Evolutionary conservation across 2,888 invertebrate species (phyloP).

Genomic region (Trissolcus brochymenae): DNA sequence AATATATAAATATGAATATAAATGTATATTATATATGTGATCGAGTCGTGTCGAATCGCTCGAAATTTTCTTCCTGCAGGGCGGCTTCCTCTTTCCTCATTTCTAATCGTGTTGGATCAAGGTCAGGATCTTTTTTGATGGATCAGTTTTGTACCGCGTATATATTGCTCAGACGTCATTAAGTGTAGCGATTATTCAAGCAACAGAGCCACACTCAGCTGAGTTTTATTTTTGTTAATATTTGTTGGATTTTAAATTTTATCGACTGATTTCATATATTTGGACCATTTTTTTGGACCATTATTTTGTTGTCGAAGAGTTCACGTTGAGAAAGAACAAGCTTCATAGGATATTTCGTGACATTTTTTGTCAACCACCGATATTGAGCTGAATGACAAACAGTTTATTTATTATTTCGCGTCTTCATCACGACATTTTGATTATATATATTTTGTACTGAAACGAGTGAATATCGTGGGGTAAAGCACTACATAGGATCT

Average conservation of each 20-base stretch:
- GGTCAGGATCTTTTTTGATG: constrained; percentile 25
- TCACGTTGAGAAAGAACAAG: background rate
- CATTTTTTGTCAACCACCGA: constrained; percentile 6
- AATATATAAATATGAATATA: constrained; percentile 62
- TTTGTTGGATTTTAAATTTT: constrained; percentile 52
- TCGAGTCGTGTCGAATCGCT: constrained; percentile 68
- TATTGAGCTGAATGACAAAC: constrained; percentile 13
- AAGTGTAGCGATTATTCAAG: constrained; percentile 1
- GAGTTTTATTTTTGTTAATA: constrained; percentile 42
- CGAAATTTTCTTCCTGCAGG: constrained; percentile 59
- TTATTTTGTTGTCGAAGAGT: background rate
- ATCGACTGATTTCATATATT: constrained; percentile 38
- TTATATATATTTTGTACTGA: constrained; percentile 18
- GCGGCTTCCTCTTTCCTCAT: constrained; percentile 23
- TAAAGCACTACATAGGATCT: background rate
- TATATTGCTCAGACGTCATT: constrained; percentile 37
- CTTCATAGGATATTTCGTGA: background rate
- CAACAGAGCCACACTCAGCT: background rate
- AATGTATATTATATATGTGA: constrained; percentile 69
- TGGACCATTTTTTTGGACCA: background rate
- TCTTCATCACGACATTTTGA: constrained; percentile 11
- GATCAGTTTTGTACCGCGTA: constrained; percentile 38
- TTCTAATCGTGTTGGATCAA: constrained; percentile 2
- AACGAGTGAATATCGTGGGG: constrained; percentile 10
- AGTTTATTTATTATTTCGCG: constrained; percentile 31